These are phyloP conservation scores for Mya arenaria DNA, from an alignment of 1,140 invertebrate genomes.

Conservation along the genomic window DNA sequence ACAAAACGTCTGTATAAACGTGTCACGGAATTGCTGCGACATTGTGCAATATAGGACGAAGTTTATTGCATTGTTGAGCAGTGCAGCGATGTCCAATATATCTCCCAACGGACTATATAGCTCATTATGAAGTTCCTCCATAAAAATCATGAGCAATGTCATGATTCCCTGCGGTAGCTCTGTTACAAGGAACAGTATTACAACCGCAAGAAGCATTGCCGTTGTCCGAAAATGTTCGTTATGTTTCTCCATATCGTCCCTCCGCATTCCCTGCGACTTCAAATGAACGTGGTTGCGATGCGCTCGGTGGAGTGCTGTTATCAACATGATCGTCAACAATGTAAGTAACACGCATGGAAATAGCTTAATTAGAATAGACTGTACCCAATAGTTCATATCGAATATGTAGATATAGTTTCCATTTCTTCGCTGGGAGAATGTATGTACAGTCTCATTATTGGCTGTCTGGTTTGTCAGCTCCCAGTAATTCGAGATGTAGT, in stretches of 20 bases:
- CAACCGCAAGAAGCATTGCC: constrained; percentile 92
- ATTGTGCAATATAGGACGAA: constrained; percentile 97
- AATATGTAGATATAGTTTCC: constrained; percentile 39
- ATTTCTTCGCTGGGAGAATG: constrained; percentile 36
- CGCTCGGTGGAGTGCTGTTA: constrained; percentile 81
- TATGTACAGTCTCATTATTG: constrained; percentile 35
- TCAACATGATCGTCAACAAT: constrained; percentile 80
- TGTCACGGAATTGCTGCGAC: constrained; percentile 95
- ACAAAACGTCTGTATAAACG: constrained; percentile 89
- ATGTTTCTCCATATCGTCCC: constrained; percentile 76
- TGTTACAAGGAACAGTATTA: constrained; percentile 92
- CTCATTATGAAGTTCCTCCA: constrained; percentile 71
- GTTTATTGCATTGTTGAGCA: constrained; percentile 95
- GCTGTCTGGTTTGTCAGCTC: neutral
- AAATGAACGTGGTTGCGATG: constrained; percentile 77
- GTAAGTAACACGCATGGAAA: constrained; percentile 82
- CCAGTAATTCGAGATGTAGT: constrained; percentile 83
- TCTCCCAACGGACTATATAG: constrained; percentile 87
- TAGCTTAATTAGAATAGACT: constrained; percentile 75
- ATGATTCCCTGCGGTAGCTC: constrained; percentile 88
- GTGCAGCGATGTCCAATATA: constrained; percentile 94
- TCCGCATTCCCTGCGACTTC: constrained; percentile 73
- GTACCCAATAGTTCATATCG: constrained; percentile 77
- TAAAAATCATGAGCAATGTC: constrained; percentile 72
- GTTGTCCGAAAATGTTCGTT: constrained; percentile 91